Evolutionary conservation across 53 echinoderm and acorn worm genomes (phyloP).

Genomic region (Holothuria scabra): DNA sequence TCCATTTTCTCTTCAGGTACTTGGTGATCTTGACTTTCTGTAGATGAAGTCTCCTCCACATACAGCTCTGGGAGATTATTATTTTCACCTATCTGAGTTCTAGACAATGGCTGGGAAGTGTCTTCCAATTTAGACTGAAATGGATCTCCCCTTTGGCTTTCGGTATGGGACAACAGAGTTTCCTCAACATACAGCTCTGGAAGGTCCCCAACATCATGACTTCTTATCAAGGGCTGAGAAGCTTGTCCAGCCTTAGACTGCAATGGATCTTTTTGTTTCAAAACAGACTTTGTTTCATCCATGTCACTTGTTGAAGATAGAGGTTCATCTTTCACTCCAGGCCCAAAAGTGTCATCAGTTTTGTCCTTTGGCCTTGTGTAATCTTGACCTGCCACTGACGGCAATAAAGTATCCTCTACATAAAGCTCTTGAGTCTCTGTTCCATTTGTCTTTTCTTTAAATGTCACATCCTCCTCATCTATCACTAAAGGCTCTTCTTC

Average conservation of each 20-base stretch:
- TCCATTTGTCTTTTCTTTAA: neutral
- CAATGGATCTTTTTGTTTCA: neutral
- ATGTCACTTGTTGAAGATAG: no score
- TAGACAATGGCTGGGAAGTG: no score
- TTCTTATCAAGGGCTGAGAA: neutral
- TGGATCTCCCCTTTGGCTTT: no score
- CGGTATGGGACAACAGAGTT: no score
- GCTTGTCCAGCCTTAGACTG: neutral
- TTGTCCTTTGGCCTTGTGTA: no score
- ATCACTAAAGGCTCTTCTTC: neutral
- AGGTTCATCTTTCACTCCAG: no score
- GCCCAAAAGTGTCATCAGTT: no score
- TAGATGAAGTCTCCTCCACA: conserved; percentile 1
- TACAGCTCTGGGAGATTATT: neutral
- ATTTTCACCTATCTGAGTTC: no score
- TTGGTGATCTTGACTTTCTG: neutral
- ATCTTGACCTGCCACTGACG: neutral
- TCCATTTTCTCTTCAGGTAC: no score
- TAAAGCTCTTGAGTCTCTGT: neutral
- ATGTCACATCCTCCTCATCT: neutral
- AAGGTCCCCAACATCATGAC: neutral
- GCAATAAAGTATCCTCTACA: neutral
- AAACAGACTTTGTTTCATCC: no score
- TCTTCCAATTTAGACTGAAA: no score
- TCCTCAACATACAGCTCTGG: no score